Base-by-base conservation (phyloP, 2,797 vertebrate species). In the Arnoldichthys spilopterus region DNA sequence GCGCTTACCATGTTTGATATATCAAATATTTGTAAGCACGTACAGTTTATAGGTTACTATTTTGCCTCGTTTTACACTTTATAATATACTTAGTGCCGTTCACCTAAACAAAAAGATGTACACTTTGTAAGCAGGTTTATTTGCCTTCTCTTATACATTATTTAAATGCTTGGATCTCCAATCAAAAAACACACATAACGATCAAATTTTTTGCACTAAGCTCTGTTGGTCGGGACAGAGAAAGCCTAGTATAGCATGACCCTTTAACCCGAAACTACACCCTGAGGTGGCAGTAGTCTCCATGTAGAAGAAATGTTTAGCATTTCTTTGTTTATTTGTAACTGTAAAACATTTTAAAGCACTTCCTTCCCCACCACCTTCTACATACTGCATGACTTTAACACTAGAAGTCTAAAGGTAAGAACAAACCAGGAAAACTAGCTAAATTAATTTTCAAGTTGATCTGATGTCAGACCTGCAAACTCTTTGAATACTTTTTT, bases 181-280 rank as follows among this genome's bases (percentile, higher is more conserved):
- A 76, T 72, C 72, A 43, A 79, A 62, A 82, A 77, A 74, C 32
- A 24, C 82, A 66, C 74, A 87, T 85, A 90, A 88, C 88, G 88
- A 82, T 89, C 90, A 67, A 34, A 86, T 86, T 79, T 90, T 90
- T 94, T 94, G 93, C 93, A 94, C 93, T 91, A 92, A 89, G 87
- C 90, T 90, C 87, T 87, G 74, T 28, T 58, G 84, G 76, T 83
- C 74, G 47, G 0, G 43, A 64, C 30, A 69, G 72, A 63, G 75
- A 64, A 40, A 40, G 86, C 90, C 86, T 81, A 76, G 73, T 67
- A 88, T 34, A 87, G 86, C 89, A 89, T 82, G 91, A 91, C 93
- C 93, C 93, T 94, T 94, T 94, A 95, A 93, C 80, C 85, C 86
- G 82, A 88, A 86, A 80, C 82, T 83, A 80, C 80, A 70, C n/a